Evolutionary conservation across 2,113 vertebrate species (phyloP).

Genomic region (Tetrax tetrax): DNA sequence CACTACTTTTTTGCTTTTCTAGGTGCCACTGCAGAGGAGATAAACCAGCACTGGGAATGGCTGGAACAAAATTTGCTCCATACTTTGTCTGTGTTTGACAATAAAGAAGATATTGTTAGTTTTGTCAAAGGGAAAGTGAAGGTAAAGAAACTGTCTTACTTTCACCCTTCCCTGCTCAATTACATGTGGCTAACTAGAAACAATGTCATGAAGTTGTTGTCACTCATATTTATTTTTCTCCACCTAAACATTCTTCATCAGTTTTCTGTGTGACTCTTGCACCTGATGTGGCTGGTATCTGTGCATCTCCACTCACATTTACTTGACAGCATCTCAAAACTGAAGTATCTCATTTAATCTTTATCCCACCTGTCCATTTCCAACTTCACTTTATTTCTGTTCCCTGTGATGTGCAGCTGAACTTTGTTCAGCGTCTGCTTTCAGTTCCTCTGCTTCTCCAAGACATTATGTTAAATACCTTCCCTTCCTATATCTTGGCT

Average conservation of each 20-base stretch:
- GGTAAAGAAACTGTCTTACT: conserved; percentile 71
- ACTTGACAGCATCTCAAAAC: neutral
- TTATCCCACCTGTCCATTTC: neutral
- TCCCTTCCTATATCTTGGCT: neutral
- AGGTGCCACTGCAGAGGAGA: conserved; percentile 92
- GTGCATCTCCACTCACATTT: neutral
- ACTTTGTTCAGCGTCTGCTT: neutral
- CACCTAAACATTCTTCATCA: neutral
- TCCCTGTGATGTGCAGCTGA: neutral
- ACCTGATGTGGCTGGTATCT: neutral
- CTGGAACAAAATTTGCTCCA: conserved; percentile 92
- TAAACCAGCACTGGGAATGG: conserved; percentile 96
- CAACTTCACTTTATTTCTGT: neutral
- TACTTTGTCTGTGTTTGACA: conserved; percentile 95
- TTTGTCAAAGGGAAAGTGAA: conserved; percentile 97
- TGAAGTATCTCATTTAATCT: neutral
- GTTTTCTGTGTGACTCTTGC: neutral
- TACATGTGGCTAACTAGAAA: neutral
- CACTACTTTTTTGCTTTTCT: neutral
- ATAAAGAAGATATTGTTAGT: conserved; percentile 91
- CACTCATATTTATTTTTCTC: neutral
- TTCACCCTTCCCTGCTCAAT: neutral
- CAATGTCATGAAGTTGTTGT: neutral
- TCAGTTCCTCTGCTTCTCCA: neutral
- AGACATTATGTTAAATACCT: neutral